Evolutionary conservation across 1,140 invertebrate species (phyloP), one percentile per base, ranked within the genome.

Genomic region (Pemphigus obesinymphae): DNA sequence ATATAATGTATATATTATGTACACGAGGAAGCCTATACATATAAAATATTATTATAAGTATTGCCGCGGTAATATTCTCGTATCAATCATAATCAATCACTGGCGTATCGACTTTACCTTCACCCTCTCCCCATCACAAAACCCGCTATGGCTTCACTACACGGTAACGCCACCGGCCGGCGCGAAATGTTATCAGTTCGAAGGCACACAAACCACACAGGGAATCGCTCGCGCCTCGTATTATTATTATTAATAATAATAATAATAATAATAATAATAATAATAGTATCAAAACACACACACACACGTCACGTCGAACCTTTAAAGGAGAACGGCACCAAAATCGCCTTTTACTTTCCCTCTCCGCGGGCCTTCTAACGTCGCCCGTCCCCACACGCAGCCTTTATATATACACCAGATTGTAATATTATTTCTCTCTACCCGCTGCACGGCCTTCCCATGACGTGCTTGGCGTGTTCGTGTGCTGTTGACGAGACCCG

Each of bases 51-150:
- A 72, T 50, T 31, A 73, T 31, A 73, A 73, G 70, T 50, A 50
- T 48, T 70, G 15, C 26, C 23, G 40, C 8, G 17, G 34, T 34
- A 78, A 55, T 78, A 78, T 58, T 58, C 75, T 37, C 75, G 75
- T 80, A 80, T 80, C 76, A 80, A 80, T 80, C 76, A 80, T 80
- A 63, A 80, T 80, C 76, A 80, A 80, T 80, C 76, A 80, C 34
- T 13, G 55, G 23, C 55, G 13, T 45, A 80, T 80, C 76, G 76
- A 58, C 76, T 80, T 55, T 55, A 55, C 76, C 76, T 37, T 11
- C 43, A 11, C 37, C 8, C 31, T 58, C 58, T 80, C 37, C 3
- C 40, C 76, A 80, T 80, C n/a, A n/a, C n/a, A n/a, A n/a, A n/a
- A n/a, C n/a, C n/a, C n/a, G n/a, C n/a, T n/a, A n/a, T n/a, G n/a